These are phyloP conservation scores for Pyrocephalus nanus DNA, from an alignment of 2,797 vertebrate species.

Conservation along the genomic window DNA sequence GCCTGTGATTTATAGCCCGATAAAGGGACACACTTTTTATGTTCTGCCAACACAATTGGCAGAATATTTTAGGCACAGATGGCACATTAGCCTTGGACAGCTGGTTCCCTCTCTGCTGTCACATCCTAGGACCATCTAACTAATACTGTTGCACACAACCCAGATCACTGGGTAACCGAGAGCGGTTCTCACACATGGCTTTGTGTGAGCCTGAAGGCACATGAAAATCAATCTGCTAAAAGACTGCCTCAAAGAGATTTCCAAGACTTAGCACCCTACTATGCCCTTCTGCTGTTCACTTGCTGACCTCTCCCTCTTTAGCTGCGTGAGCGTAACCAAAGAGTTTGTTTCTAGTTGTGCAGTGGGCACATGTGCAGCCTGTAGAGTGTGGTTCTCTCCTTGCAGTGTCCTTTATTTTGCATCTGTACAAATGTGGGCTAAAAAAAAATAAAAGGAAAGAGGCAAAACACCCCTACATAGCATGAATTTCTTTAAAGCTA, in stretches of 20 bases:
- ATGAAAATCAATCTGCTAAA: constrained; percentile 69
- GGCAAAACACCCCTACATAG: background rate
- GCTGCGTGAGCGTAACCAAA: background rate
- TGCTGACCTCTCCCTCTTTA: background rate
- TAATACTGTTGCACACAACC: constrained; percentile 71
- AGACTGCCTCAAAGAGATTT: constrained; percentile 43
- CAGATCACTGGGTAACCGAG: constrained; percentile 69
- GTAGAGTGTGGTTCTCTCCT: background rate
- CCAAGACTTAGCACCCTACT: constrained; percentile 31
- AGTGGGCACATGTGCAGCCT: background rate
- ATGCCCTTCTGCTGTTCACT: constrained; percentile 33
- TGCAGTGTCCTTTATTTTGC: constrained; percentile 20
- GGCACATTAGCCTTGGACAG: constrained; percentile 89
- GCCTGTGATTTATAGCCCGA: constrained; percentile 83
- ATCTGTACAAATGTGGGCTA: background rate
- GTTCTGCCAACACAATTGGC: constrained; percentile 84
- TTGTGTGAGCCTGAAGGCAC: constrained; percentile 54
- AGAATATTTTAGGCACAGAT: constrained; percentile 87
- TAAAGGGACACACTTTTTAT: constrained; percentile 83
- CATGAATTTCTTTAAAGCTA: background rate
- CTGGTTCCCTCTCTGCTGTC: constrained; percentile 78
- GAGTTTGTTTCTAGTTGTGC: background rate
- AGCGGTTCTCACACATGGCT: constrained; percentile 42
- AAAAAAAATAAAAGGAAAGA: background rate
- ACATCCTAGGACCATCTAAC: constrained; percentile 76